Evolutionary conservation across 1,140 invertebrate genomes (phyloP).

Genomic region (Drosophila willistoni): DNA sequence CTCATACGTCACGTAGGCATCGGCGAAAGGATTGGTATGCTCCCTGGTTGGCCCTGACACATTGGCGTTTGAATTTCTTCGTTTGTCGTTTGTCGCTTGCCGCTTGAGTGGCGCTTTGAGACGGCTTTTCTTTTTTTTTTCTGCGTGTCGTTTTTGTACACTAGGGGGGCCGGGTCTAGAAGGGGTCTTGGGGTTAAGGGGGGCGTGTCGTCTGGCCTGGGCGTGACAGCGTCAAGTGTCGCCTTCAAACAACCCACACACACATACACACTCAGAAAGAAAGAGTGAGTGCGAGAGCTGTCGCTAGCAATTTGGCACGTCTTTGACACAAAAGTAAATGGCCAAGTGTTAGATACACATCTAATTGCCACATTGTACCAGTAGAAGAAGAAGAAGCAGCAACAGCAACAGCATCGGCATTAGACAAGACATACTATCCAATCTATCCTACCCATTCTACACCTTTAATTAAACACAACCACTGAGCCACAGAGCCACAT

Average conservation of each 20-base stretch:
- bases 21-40: slow-evolving; percentile 56
- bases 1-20: slow-evolving; percentile 70
- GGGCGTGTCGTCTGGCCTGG: slow-evolving; percentile 49
- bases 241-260: slow-evolving; percentile 20
- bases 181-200: neutral
- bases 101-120: slow-evolving; percentile 56
- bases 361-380: slow-evolving; percentile 48
- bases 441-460: slow-evolving; percentile 27
- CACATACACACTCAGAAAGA: neutral
- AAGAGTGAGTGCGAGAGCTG: slow-evolving; percentile 12
- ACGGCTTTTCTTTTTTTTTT: slow-evolving; percentile 24
- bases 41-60: slow-evolving; percentile 53
- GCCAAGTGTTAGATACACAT: slow-evolving; percentile 65
- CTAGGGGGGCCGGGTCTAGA: neutral
- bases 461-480: slow-evolving; percentile 52
- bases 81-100: slow-evolving; percentile 24
- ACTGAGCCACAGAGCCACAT: slow-evolving; percentile 22
- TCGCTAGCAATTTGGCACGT: slow-evolving; percentile 62
- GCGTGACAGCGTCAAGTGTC: slow-evolving; percentile 60
- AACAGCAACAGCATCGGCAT: slow-evolving; percentile 6
- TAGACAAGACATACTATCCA: slow-evolving; percentile 13
- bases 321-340: slow-evolving; percentile 64
- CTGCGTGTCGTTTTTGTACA: neutral
- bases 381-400: slow-evolving; percentile 6
- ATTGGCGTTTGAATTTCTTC: slow-evolving; percentile 56